Evolutionary conservation across 2,888 invertebrate genomes (phyloP), one percentile per base, ranked within the genome.

Genomic region (Idaea straminata): DNA sequence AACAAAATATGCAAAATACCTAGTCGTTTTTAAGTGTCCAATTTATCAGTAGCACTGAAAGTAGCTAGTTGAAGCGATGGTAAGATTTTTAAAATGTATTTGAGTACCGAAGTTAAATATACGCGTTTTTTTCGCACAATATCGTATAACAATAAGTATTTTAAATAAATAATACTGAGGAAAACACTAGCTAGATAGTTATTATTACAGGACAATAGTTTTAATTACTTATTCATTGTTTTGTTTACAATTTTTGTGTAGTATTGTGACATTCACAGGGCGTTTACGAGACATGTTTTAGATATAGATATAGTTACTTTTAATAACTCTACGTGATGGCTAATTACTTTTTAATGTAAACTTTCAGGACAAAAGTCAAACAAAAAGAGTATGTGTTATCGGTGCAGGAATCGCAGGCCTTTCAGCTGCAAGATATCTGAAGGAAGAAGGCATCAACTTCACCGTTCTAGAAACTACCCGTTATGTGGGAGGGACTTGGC

Each of bases 401-500:
- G 92, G 92, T 10, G 92, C 92, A 35, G 92, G 92, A 0, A 71
- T 92, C 68, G 86, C 89, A 1, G 92, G 92, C 0, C 68, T 92
- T 13, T 76, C 87, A 2, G 85, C 90, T 5, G 89, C 89, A 1
- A 85, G 81, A 73, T 87, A 91, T 69, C 78, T 92, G 59, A 86
- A 88, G 66, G 88, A 88, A 38, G 89, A 84, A 75, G 85, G 84
- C 3, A 82, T 92, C 6, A 69, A 81, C 58, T 89, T 91, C 69
- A 87, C 85, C 15, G 86, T 92, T 63, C 68, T 90, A 15, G 92
- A 92, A 83, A 80, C 85, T 0, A 91, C 91, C 0, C 74, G 71
- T 68, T 87, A 90, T 69, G 74, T 92, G 3, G 92, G 92, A 0
- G 92, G 92, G 6, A 91, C 90, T 1, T 92, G 92, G 92, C 75